These are phyloP conservation scores for Osedax frankpressi DNA, from an alignment of 2,888 invertebrate genomes.

Conservation along the genomic window DNA sequence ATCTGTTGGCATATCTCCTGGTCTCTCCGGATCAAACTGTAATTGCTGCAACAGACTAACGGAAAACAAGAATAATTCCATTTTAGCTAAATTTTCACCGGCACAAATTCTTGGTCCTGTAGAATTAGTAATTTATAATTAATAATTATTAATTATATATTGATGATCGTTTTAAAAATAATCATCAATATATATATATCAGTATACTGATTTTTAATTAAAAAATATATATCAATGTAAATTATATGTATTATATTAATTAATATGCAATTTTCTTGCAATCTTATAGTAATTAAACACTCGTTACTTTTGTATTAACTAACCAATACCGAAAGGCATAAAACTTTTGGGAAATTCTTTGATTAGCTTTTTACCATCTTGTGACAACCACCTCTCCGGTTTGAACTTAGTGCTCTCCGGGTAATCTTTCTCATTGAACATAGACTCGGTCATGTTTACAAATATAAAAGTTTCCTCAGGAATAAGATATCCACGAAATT, in stretches of 20 bases:
- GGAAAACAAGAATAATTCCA: not conserved
- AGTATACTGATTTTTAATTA: no score
- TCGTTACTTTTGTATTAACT: not conserved
- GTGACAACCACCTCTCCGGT: not conserved
- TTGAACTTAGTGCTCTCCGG: not conserved
- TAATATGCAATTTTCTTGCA: no score
- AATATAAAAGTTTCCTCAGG: not conserved
- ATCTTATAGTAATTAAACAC: no score
- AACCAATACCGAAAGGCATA: not conserved
- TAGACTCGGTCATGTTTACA: not conserved
- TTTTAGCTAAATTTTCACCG: not conserved
- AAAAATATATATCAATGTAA: no score
- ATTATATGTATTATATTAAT: no score
- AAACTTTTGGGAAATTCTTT: not conserved
- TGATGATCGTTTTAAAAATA: no score
- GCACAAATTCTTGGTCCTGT: not conserved
- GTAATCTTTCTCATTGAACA: not conserved
- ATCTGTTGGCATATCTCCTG: not conserved
- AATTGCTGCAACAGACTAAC: not conserved
- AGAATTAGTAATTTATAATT: not conserved
- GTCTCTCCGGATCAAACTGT: not conserved
- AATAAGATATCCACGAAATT: not conserved
- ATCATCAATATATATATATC: no score
- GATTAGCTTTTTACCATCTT: not conserved
- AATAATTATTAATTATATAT: no score